Evolutionary conservation across 2,888 invertebrate species (phyloP), one percentile per base, ranked within the genome.

Genomic region (Lomographa bimaculata): DNA sequence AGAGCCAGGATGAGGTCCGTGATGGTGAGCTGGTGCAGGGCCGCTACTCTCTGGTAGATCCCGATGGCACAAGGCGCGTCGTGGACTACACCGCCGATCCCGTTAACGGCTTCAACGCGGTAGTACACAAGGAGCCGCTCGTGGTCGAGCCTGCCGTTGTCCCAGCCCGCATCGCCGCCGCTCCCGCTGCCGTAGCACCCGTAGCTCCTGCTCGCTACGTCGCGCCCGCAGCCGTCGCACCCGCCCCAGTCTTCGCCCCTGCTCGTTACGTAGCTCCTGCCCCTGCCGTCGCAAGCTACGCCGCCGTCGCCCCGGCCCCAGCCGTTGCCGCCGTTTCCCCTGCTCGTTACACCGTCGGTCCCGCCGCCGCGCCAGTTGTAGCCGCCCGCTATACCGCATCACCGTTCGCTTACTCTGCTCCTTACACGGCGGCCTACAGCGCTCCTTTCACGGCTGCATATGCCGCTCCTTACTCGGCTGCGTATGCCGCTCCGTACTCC

Each of bases 11-110:
- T 14, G 91, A 91, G 57, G 81, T 89, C 40, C 80, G 91, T 45
- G 79, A 90, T 44, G 91, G 91, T 20, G 91, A 91, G 47, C 57
- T 91, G 5, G 91, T 91, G 2, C 78, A 75, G 47, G 87, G 89
- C 24, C 72, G 72, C 20, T 89, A 89, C 64, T 83, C 85, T 1
- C 49, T 89, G 6, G 76, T 86, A 1, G 86, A 89, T 0, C 54
- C 89, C 8, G 87, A 87, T 40, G 83, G 85, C 41, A 85, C 86
- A 1, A 75, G 74, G 2, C 84, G 89, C 10, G 38, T 73, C 0
- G 87, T 89, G 0, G 81, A 84, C 50, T 89, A 89, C 53, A 50
- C 73, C 12, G 86, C 87, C 1, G 87, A 87, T 42, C 54, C 85
- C 6, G 57, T 84, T 9, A 83, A 82, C 36, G 86, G 86, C 5